Conservation (phyloP, 2,113 vertebrate species). For the Vulpes ferrilata region DNA sequence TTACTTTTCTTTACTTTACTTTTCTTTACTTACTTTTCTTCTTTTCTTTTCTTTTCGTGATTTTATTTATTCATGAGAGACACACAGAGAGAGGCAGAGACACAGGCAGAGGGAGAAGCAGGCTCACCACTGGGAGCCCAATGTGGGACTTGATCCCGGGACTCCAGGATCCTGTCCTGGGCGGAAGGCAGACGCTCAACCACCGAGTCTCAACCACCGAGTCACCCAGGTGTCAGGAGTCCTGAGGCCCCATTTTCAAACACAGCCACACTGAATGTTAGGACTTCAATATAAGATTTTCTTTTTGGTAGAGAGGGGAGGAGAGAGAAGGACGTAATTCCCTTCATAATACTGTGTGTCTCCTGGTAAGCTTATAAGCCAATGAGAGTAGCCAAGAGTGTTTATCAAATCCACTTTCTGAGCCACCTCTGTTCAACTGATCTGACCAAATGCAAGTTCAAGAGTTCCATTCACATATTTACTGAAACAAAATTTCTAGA, state of each 20-base stretch:
- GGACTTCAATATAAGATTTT: background rate
- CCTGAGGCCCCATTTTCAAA: background rate
- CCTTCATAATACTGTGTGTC: background rate
- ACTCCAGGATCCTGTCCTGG: too few species aligned
- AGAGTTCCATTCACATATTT: background rate
- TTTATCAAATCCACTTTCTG: background rate
- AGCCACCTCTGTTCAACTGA: background rate
- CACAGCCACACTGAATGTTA: background rate
- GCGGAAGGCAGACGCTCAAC: too few species aligned
- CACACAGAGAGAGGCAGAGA: too few species aligned
- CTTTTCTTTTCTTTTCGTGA: too few species aligned
- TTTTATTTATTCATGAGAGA: too few species aligned
- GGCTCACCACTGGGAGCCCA: too few species aligned
- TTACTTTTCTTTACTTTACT: too few species aligned
- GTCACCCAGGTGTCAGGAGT: too few species aligned
- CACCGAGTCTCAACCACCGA: too few species aligned
- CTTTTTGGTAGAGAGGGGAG: background rate
- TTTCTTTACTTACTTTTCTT: too few species aligned
- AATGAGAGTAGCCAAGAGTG: background rate
- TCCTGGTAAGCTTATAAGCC: background rate
- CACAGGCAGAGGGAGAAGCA: too few species aligned
- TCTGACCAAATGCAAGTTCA: background rate
- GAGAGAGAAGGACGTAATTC: background rate
- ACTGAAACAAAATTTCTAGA: background rate
- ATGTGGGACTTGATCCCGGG: too few species aligned